Percentiles rank a stretch among this genome's conserved stretches.
Evolutionary conservation across 30 jellyfish, hydroid and myxozoan genomes (phyloP).

Genomic region (Chrysaora quinquecirrha): DNA sequence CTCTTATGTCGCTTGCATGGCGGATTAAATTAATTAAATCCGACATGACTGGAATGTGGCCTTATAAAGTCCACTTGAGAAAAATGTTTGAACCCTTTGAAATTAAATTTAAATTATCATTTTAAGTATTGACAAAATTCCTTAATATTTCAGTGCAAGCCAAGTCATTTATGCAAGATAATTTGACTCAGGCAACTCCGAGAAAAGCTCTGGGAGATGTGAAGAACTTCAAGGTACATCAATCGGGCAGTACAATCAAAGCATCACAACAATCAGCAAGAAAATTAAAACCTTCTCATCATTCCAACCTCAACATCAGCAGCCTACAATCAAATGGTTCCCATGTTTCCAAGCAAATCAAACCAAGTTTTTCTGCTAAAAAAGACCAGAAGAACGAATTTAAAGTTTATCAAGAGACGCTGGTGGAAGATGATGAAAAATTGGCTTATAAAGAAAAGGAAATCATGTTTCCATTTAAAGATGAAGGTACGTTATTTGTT

Average conservation of each 20-base stretch:
- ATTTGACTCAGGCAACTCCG: constrained; percentile 60
- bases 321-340: not conserved
- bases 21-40: too few species aligned
- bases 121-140: too few species aligned
- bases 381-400: not conserved
- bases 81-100: too few species aligned
- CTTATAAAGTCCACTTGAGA: too few species aligned
- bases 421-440: not conserved
- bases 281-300: not conserved
- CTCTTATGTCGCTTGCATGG: too few species aligned
- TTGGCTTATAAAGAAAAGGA: not conserved
- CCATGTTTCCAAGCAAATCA: not conserved
- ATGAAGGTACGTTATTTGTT: too few species aligned
- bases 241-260: constrained; percentile 11
- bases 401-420: not conserved
- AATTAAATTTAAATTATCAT: too few species aligned
- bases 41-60: too few species aligned
- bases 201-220: constrained; percentile 71
- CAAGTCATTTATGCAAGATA: constrained; percentile 41
- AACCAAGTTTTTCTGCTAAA: not conserved
- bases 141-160: constrained; percentile 24
- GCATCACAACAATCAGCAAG: constrained; percentile 24
- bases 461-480: not conserved
- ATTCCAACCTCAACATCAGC: not conserved
- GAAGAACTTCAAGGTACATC: constrained; percentile 36